These are phyloP conservation scores for Polypterus senegalus DNA, from an alignment of 2,113 vertebrate genomes.

Conservation along the genomic window DNA sequence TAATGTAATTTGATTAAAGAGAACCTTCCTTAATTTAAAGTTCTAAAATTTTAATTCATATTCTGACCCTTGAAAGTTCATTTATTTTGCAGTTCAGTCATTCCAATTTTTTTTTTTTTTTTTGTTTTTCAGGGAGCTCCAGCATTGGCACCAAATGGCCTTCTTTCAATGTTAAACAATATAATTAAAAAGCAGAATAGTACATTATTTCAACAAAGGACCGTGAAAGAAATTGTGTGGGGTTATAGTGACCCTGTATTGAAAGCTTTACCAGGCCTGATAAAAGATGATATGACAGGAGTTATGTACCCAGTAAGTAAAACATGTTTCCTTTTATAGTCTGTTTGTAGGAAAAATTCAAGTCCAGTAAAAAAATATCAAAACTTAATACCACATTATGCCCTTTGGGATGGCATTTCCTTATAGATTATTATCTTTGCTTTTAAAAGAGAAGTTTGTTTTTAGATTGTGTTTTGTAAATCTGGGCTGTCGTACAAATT, in stretches of 20 bases:
- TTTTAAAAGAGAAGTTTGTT: too few relatives aligned
- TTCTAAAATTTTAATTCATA: too few relatives aligned
- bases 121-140: slow-evolving; percentile 51
- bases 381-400: neutral
- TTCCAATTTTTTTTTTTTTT: neutral
- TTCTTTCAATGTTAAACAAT: slow-evolving; percentile 32
- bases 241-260: slow-evolving; percentile 73
- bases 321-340: neutral
- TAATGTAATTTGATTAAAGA: too few relatives aligned
- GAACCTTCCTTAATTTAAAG: too few relatives aligned
- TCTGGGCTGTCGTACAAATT: too few relatives aligned
- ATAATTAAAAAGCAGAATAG: slow-evolving; percentile 47
- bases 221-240: slow-evolving; percentile 76
- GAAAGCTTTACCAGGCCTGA: slow-evolving; percentile 22
- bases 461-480: too few relatives aligned
- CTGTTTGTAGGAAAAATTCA: neutral
- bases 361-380: neutral
- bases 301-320: slow-evolving; percentile 66
- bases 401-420: too few relatives aligned
- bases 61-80: too few relatives aligned
- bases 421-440: too few relatives aligned
- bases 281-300: slow-evolving; percentile 29
- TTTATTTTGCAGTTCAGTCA: neutral
- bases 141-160: slow-evolving; percentile 1
- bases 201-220: slow-evolving; percentile 62